These are phyloP conservation scores for Xiphorhynchus erythropygius DNA, from an alignment of 2,797 vertebrate species.

Conservation along the genomic window DNA sequence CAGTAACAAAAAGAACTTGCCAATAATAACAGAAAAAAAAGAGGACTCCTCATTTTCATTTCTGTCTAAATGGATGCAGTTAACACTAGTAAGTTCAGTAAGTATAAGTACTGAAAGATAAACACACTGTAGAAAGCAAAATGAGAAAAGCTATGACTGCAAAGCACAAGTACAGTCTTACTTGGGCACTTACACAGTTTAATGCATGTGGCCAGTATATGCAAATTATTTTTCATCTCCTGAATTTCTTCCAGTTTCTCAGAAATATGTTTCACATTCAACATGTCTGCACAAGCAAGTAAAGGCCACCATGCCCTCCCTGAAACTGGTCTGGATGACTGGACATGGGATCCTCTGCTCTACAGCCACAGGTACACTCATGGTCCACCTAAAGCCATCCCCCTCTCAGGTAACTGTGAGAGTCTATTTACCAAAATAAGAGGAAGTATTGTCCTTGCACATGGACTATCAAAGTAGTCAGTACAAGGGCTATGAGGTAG, in stretches of 20 bases:
- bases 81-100: not conserved
- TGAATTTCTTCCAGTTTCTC: not conserved
- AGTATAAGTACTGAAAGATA: not conserved
- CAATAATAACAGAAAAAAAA: not conserved
- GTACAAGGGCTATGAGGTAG: not conserved
- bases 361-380: not conserved
- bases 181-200: not conserved
- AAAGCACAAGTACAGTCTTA: not conserved
- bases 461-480: not conserved
- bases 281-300: not conserved
- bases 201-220: not conserved
- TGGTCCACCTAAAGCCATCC: not conserved
- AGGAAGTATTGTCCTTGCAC: not conserved
- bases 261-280: not conserved
- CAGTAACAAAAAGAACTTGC: not conserved
- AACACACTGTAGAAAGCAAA: not conserved
- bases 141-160: not conserved
- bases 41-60: not conserved
- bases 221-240: not conserved
- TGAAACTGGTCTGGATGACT: not conserved
- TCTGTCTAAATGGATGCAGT: not conserved
- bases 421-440: not conserved
- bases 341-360: not conserved
- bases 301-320: not conserved
- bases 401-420: not conserved